Evolutionary conservation across 2,888 invertebrate genomes (phyloP).

Genomic region (Blera fallax): DNA sequence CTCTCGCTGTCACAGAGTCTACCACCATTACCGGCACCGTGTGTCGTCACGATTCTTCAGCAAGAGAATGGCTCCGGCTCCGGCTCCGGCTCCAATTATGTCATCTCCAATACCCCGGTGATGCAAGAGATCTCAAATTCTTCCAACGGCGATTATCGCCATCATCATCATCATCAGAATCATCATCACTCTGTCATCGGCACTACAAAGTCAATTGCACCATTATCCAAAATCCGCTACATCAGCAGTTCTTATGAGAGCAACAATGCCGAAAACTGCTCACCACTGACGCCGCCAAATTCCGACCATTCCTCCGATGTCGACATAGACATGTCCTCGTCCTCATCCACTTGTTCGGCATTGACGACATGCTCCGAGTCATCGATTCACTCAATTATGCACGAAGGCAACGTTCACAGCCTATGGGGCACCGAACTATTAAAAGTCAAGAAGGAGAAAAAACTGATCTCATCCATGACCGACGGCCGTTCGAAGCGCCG

Average conservation of each 20-base stretch:
- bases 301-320: conserved; percentile 89
- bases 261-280: conserved; percentile 82
- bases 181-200: conserved; percentile 65
- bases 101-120: conserved; percentile 74
- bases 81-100: conserved; percentile 20
- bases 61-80: conserved; percentile 74
- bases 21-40: conserved; percentile 88
- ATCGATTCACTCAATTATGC: conserved; percentile 49
- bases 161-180: conserved; percentile 70
- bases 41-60: conserved; percentile 86
- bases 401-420: conserved; percentile 71
- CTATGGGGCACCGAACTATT: conserved; percentile 70
- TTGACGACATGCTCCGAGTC: conserved; percentile 76
- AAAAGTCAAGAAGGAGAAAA: conserved; percentile 69
- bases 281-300: conserved; percentile 86
- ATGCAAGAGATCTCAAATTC: conserved; percentile 81
- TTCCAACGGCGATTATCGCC: conserved; percentile 75
- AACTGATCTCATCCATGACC: conserved; percentile 78
- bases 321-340: conserved; percentile 83
- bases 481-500: conserved; percentile 80
- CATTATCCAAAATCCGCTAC: conserved; percentile 79
- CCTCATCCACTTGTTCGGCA: conserved; percentile 73
- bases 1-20: conserved; percentile 89
- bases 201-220: conserved; percentile 59
- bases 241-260: conserved; percentile 81